phyloP scores from a whole-genome alignment of 1,140 invertebrate genomes.

The Drosophila saltans region DNA sequence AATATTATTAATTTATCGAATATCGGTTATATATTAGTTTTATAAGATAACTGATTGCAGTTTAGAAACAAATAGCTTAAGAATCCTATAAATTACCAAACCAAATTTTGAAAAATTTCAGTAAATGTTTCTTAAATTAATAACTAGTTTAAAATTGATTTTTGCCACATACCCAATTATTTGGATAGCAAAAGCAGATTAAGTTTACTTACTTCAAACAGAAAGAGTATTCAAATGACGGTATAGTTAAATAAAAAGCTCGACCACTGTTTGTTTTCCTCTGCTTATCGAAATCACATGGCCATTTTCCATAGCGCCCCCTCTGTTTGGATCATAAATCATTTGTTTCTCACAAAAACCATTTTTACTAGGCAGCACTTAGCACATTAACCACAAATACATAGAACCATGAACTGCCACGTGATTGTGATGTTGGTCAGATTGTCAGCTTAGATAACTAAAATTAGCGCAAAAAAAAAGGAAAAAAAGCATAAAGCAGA shows the following conservation, averaged over 20 bases:
- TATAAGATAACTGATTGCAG: too few species aligned
- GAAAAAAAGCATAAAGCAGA: neutral
- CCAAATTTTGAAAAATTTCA: too few species aligned
- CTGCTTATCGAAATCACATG: constrained; percentile 10
- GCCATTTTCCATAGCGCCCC: neutral
- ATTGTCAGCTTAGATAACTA: constrained; percentile 9
- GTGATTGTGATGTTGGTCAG: constrained; percentile 9
- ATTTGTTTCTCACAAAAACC: constrained; percentile 8
- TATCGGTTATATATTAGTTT: too few species aligned
- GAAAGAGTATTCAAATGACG: neutral
- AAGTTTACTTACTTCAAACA: neutral
- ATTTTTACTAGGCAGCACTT: constrained; percentile 18
- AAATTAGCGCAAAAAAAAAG: neutral
- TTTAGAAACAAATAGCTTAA: too few species aligned
- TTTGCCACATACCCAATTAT: too few species aligned
- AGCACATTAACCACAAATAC: constrained; percentile 14
- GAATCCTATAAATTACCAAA: too few species aligned
- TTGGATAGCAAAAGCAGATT: too few species aligned
- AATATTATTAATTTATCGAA: too few species aligned
- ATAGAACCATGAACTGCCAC: constrained; percentile 2
- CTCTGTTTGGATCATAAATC: constrained; percentile 5
- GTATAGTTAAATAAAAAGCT: neutral
- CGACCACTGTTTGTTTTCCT: too few species aligned
- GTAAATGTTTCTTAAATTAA: too few species aligned
- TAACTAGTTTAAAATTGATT: too few species aligned